These are phyloP conservation scores for Macrotus californicus DNA, from an alignment of 2,113 vertebrate species.

Conservation along the genomic window DNA sequence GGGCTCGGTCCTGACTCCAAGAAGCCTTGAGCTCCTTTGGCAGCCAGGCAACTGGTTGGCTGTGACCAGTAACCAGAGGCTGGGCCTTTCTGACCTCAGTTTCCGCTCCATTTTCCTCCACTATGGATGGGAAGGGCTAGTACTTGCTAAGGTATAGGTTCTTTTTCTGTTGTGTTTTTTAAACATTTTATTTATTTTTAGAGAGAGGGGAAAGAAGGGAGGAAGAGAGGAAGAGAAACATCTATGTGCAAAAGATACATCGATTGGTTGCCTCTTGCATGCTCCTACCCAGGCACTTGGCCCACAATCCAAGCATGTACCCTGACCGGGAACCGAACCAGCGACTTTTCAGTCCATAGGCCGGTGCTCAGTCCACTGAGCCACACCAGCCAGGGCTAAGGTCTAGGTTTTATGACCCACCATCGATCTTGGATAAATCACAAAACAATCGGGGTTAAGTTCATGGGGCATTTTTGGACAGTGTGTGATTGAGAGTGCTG, in stretches of 20 bases:
- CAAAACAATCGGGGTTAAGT: not conserved
- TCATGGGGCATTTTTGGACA: not conserved
- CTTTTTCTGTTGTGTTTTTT: too few relatives aligned
- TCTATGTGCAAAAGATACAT: too few relatives aligned
- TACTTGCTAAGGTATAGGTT: not conserved
- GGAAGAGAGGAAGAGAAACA: too few relatives aligned
- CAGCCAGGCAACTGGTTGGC: not conserved
- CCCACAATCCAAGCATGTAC: too few relatives aligned
- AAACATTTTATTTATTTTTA: too few relatives aligned
- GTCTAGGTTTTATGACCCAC: slow-evolving; percentile 1
- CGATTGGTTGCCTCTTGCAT: too few relatives aligned
- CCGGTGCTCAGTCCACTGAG: too few relatives aligned
- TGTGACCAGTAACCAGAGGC: not conserved
- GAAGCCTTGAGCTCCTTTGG: not conserved
- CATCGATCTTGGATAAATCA: slow-evolving; percentile 1
- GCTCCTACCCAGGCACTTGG: too few relatives aligned
- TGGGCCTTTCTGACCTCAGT: not conserved
- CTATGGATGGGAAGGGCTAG: not conserved
- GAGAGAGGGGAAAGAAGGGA: too few relatives aligned
- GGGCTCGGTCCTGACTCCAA: not conserved
- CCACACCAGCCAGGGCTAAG: not conserved
- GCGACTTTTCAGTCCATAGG: too few relatives aligned
- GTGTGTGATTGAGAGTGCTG: not conserved
- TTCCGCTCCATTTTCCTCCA: not conserved
- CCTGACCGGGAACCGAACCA: too few relatives aligned